phyloP scores from a whole-genome alignment of 2,888 invertebrate genomes.

The Synergus umbraculus region DNA sequence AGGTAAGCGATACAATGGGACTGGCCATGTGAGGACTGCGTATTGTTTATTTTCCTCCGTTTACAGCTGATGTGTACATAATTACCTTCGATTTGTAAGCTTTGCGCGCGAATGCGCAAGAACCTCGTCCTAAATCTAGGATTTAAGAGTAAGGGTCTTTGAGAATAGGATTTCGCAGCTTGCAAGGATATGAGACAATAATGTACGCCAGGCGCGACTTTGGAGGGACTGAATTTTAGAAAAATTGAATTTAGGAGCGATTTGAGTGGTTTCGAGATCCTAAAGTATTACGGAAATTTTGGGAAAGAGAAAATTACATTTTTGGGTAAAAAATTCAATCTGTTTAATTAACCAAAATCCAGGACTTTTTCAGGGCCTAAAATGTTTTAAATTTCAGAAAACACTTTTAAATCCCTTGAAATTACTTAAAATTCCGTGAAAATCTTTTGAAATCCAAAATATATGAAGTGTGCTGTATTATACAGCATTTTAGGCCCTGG shows the following conservation, averaged over 20 bases:
- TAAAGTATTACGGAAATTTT: background rate
- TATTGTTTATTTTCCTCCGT: constrained; percentile 41
- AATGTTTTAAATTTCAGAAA: too few relatives aligned
- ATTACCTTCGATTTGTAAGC: constrained; percentile 31
- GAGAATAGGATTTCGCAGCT: constrained; percentile 43
- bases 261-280: background rate
- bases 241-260: background rate
- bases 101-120: constrained; percentile 35
- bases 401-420: too few relatives aligned
- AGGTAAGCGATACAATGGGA: constrained; percentile 58
- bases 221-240: background rate
- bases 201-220: constrained; percentile 35
- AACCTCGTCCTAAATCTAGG: constrained; percentile 39
- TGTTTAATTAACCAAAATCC: background rate
- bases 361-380: background rate
- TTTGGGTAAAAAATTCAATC: background rate
- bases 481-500: too few relatives aligned
- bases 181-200: constrained; percentile 51
- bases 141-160: constrained; percentile 41
- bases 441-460: too few relatives aligned
- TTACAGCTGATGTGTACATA: constrained; percentile 37
- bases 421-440: too few relatives aligned
- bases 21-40: constrained; percentile 56
- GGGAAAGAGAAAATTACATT: background rate
- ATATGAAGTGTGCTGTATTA: too few relatives aligned